Evolutionary conservation across 1,140 invertebrate species (phyloP).

Genomic region (Lineus longissimus): DNA sequence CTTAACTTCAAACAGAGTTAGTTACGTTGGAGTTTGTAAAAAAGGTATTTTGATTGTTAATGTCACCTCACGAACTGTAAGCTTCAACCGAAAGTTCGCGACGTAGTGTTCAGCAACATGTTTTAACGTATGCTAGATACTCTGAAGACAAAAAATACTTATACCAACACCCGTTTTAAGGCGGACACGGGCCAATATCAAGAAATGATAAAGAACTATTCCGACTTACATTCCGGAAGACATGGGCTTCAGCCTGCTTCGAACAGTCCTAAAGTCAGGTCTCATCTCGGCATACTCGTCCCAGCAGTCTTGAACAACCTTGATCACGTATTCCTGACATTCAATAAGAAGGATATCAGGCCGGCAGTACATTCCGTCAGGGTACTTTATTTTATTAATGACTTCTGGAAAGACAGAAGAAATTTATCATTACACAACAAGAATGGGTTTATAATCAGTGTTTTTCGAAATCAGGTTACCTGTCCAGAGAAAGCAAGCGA

Average conservation of each 20-base stretch:
- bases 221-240: constrained; percentile 88
- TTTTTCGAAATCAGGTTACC: neutral
- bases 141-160: no score
- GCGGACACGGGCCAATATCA: no score
- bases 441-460: neutral
- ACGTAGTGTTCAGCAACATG: no score
- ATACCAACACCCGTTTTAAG: no score
- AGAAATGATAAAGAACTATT: no score
- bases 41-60: no score
- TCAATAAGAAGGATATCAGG: constrained; percentile 29
- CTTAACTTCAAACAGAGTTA: no score
- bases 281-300: constrained; percentile 45
- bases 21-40: no score
- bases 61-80: no score
- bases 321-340: constrained; percentile 36
- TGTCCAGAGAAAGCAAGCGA: no score
- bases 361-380: constrained; percentile 49
- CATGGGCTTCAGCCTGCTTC: constrained; percentile 73
- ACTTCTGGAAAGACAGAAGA: constrained; percentile 55
- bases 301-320: constrained; percentile 50
- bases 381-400: constrained; percentile 21
- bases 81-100: no score
- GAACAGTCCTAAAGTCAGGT: constrained; percentile 60
- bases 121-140: no score
- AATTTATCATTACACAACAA: neutral